phyloP scores from a whole-genome alignment of 2,888 invertebrate genomes.

The Silvanus unidentatus region DNA sequence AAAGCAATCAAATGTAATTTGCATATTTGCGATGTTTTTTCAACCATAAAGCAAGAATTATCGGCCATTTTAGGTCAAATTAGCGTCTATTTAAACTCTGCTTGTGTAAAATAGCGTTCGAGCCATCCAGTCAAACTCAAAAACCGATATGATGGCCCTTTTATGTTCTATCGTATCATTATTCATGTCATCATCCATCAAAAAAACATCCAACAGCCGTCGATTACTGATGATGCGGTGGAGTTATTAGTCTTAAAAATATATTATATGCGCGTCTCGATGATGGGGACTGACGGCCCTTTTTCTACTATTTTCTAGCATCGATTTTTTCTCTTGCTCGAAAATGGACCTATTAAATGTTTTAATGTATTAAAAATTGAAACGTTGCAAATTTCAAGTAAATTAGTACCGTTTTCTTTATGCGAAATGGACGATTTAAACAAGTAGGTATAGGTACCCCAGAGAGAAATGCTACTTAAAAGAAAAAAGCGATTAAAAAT shows the following conservation, averaged over 20 bases:
- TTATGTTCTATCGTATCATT: slow-evolving; percentile 37
- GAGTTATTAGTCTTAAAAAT: slow-evolving; percentile 30
- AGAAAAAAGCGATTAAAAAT: neutral
- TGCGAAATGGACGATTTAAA: too few relatives aligned
- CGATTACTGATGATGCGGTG: slow-evolving; percentile 28
- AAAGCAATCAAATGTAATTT: slow-evolving; percentile 3
- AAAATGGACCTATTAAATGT: too few relatives aligned
- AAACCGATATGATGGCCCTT: slow-evolving; percentile 15
- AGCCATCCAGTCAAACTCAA: slow-evolving; percentile 1
- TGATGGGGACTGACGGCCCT: too few relatives aligned
- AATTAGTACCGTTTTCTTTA: neutral
- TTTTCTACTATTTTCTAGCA: neutral
- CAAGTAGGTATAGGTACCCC: too few relatives aligned
- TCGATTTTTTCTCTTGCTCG: neutral
- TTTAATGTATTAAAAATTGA: too few relatives aligned
- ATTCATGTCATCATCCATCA: slow-evolving; percentile 41
- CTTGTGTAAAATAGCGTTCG: slow-evolving; percentile 27
- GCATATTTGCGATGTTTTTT: slow-evolving; percentile 5
- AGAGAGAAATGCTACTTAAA: too few relatives aligned
- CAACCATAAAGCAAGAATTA: slow-evolving; percentile 13
- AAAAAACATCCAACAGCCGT: slow-evolving; percentile 35
- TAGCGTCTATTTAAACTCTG: slow-evolving; percentile 26
- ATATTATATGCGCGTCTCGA: too few relatives aligned
- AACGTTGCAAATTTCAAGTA: neutral
- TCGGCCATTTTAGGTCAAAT: slow-evolving; percentile 19